Base-by-base conservation (phyloP, 2,113 vertebrate species). In the Scolopax mira region DNA sequence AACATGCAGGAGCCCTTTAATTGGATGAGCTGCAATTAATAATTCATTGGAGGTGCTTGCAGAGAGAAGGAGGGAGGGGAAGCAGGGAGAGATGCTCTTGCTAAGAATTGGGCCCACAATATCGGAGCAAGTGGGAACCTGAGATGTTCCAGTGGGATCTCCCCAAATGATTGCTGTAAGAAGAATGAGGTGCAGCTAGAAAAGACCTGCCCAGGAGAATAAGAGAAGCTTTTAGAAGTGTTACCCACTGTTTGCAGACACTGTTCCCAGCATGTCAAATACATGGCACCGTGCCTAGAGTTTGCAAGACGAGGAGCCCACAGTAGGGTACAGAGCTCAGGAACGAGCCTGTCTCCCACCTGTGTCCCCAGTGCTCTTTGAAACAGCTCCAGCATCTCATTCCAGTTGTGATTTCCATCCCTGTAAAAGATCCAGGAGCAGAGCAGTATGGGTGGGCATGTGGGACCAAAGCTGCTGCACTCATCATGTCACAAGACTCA, bases 1-100 rank as follows among this genome's bases (percentile, higher is more conserved):
- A 97, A 97, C 72, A 70, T 1, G 31, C 49, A 75, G 77, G 79
- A 94, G 72, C 66, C 75, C 62, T 97, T 96, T 97, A 97, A 96
- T 97, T 97, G 96, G 93, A 87, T 78, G 93, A 97, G 79, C 64
- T 52, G 48, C 85, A 83, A 90, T 97, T 97, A 97, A 97, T 97
- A 97, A 96, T 96, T 80, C 61, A 97, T 88, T 41, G 61, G 39
- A 96, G 78, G 91, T 90, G 52, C 75, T 93, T 79, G 86, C 62
- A 67, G 74, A 62, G 54, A 31, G 52, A 77, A 60, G 52, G 73
- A 93, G 49, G 67, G 46, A 79, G 52, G 62, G 46, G 55, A 84
- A 48, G 55, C 2, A 2, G 35, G 37, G 37, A 9, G 13, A 83
- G n/a, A 55, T 78, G 65, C 39, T 9, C n/a, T 7, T 75, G 51